A percentile compares a stretch with the other conserved stretches of the same genome.
These are phyloP conservation scores for Monochamus saltuarius DNA, from an alignment of 1,140 invertebrate genomes.

Conservation along the genomic window DNA sequence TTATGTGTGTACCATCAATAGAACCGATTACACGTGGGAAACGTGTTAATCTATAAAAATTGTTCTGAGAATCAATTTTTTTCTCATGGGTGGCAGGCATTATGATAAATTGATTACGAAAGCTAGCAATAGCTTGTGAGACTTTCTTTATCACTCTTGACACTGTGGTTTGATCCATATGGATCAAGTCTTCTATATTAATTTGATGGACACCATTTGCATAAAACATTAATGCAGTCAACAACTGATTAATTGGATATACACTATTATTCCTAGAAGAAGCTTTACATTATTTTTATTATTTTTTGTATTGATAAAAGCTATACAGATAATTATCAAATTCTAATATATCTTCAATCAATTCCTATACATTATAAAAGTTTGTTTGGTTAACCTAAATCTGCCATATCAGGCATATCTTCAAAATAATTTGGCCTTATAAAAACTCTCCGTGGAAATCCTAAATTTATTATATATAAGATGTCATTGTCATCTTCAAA, in stretches of 20 bases:
- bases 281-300: neutral
- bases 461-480: conserved; percentile 18
- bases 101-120: neutral
- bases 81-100: conserved; percentile 8
- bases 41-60: conserved; percentile 20
- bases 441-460: conserved; percentile 20
- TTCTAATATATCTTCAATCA: conserved; percentile 17
- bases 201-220: conserved; percentile 16
- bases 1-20: conserved; percentile 32
- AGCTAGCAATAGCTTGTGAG: conserved; percentile 1
- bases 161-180: conserved; percentile 19
- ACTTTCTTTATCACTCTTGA: conserved; percentile 17
- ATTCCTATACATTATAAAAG: neutral
- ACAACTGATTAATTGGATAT: conserved; percentile 24
- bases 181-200: conserved; percentile 24
- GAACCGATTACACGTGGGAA: conserved; percentile 23
- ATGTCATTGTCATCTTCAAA: too few species aligned
- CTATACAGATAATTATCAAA: conserved; percentile 12
- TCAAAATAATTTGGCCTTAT: conserved; percentile 19
- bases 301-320: conserved; percentile 11
- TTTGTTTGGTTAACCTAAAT: conserved; percentile 17
- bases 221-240: conserved; percentile 24
- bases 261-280: conserved; percentile 28
- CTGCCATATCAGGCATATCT: conserved; percentile 11
- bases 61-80: neutral